phyloP scores from a whole-genome alignment of 2,113 vertebrate species.

The Hippocampus comes region DNA sequence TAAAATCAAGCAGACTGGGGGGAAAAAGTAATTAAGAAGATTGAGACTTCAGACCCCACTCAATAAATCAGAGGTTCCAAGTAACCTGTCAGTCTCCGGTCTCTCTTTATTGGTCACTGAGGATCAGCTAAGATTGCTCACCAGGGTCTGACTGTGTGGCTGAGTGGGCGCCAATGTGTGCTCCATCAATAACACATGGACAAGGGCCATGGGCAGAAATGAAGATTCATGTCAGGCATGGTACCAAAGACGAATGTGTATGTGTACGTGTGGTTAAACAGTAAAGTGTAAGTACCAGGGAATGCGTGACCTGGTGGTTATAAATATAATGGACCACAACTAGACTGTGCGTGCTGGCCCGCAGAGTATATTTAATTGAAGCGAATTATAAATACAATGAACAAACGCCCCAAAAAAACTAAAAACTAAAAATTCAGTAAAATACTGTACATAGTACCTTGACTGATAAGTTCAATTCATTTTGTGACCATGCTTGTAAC shows the following conservation, averaged over 20 bases:
- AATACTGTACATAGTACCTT: too few relatives aligned
- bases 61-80: conserved; percentile 62
- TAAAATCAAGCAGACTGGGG: conserved; percentile 12
- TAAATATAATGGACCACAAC: too few relatives aligned
- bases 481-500: too few relatives aligned
- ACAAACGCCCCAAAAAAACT: too few relatives aligned
- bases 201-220: conserved; percentile 52
- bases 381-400: too few relatives aligned
- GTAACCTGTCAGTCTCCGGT: conserved; percentile 62
- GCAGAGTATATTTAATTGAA: too few relatives aligned
- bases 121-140: conserved; percentile 67
- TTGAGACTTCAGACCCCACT: conserved; percentile 44
- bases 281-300: conserved; percentile 25
- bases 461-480: too few relatives aligned
- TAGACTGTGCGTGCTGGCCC: not conserved
- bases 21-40: conserved; percentile 56
- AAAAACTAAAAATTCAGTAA: not conserved
- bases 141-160: conserved; percentile 42
- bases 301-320: conserved; percentile 31
- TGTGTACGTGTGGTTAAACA: not conserved
- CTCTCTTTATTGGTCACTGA: conserved; percentile 69
- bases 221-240: conserved; percentile 41
- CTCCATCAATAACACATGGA: conserved; percentile 62
- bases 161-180: conserved; percentile 27
- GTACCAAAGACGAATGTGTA: conserved; percentile 19